phyloP scores from a whole-genome alignment of 2,888 invertebrate genomes.

The Dugesia japonica region DNA sequence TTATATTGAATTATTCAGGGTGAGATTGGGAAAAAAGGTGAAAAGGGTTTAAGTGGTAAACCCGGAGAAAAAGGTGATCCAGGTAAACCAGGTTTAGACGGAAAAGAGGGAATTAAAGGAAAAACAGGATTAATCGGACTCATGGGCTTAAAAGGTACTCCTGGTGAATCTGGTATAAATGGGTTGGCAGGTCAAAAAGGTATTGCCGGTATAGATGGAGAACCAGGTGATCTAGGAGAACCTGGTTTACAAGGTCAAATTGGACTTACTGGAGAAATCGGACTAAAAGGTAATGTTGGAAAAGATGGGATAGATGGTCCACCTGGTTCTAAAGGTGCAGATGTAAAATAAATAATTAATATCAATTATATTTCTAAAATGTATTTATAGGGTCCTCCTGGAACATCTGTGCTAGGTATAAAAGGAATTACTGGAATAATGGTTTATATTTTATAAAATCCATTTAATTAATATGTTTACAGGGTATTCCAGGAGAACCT shows the following conservation, averaged over 20 bases:
- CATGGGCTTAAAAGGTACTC: neutral
- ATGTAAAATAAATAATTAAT: neutral
- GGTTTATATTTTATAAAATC: neutral
- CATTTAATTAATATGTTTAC: neutral
- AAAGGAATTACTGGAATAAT: neutral
- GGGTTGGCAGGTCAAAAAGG: neutral
- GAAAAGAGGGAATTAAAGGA: neutral
- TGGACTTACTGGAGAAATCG: neutral
- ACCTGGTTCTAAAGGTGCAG: neutral
- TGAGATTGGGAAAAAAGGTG: neutral
- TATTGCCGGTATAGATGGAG: neutral
- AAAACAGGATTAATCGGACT: neutral
- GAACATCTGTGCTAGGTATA: neutral
- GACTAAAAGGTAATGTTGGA: neutral
- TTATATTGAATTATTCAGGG: neutral
- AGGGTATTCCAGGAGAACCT: neutral
- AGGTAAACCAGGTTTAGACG: neutral
- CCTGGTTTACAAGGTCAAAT: neutral
- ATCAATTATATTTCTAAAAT: neutral
- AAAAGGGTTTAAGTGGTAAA: neutral
- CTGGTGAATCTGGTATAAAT: neutral
- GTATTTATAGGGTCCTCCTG: neutral
- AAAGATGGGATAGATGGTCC: neutral
- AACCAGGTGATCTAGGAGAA: neutral
- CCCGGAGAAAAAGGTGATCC: neutral